A percentile compares a stretch with the other conserved stretches of the same genome.
These are phyloP conservation scores for Pelobates cultripes DNA, from an alignment of 2,797 vertebrate species.

Conservation along the genomic window DNA sequence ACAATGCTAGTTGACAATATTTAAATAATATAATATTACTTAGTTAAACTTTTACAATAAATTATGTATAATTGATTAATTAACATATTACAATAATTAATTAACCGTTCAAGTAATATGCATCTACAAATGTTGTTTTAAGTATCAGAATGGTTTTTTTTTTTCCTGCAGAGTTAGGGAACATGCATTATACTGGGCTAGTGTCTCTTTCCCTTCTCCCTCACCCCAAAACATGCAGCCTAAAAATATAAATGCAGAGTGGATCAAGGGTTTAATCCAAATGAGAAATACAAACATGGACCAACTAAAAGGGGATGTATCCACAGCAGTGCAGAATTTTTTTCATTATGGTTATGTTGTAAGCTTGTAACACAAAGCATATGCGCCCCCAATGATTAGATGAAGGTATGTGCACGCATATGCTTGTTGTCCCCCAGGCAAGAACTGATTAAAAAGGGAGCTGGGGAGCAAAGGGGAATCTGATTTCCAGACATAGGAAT, in stretches of 20 bases:
- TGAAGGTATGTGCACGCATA: conserved; percentile 24
- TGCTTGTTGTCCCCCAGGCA: conserved; percentile 35
- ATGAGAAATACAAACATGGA: neutral
- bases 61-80: too few species aligned
- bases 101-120: too few species aligned
- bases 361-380: conserved; percentile 47
- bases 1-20: too few species aligned
- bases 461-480: conserved; percentile 15
- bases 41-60: too few species aligned
- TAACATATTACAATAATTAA: too few species aligned
- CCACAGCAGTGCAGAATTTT: conserved; percentile 6
- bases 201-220: too few species aligned
- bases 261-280: neutral
- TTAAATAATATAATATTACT: too few species aligned
- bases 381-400: conserved; percentile 32
- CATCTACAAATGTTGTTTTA: too few species aligned
- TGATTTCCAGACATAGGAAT: conserved; percentile 33
- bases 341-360: conserved; percentile 18
- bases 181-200: too few species aligned
- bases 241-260: neutral
- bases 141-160: too few species aligned
- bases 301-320: neutral
- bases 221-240: too few species aligned
- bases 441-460: conserved; percentile 27
- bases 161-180: too few species aligned